Base-by-base conservation (phyloP, 1,140 invertebrate genomes). In the Temnothorax nylanderi region DNA sequence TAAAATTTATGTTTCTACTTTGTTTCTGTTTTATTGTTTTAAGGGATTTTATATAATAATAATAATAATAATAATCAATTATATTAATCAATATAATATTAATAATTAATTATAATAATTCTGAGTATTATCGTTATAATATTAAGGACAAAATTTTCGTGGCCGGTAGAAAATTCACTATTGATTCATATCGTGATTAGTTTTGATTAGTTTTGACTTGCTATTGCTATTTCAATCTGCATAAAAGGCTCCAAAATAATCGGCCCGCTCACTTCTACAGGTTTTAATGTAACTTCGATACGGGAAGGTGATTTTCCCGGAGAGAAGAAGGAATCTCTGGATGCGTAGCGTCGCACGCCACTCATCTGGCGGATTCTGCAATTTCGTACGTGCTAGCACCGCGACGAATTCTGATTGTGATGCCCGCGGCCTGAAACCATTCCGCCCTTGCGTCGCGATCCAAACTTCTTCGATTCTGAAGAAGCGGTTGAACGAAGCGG, bases 361-460 rank as follows among this genome's bases (percentile, higher is more conserved):
- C 60, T 80, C 76, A 80, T 67, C 60, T 67, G 44, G n/a, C 32
- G 44, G 60, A 80, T 80, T 80, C 47, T 67, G 32, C 62, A 67
- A 80, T 80, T 80, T 80, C 47, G 76, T 67, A 80, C 62, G 76
- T 80, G 76, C 76, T 51, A 21, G 26, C 11, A 47, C 32, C 47
- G 47, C 44, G 76, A 80, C 44, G 76, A 80, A 80, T 80, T 67
- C 44, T 80, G 76, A 80, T 80, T 80, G 76, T 67, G 60, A 80
- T 65, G 44, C 49, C 67, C 76, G 76, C 32, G 32, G 7, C 32
- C 47, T 21, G 60, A 65, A 62, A 51, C n/a, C 47, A 47, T 78
- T 78, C 11, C 3, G 5, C 21, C 8, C 13, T 3, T 49, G 77
- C 47, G 3, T 32, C 75, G 41, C 13, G 64, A 54, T 54, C 13